Evolutionary conservation across 2,113 vertebrate genomes (phyloP).

Genomic region (Vimba vimba): DNA sequence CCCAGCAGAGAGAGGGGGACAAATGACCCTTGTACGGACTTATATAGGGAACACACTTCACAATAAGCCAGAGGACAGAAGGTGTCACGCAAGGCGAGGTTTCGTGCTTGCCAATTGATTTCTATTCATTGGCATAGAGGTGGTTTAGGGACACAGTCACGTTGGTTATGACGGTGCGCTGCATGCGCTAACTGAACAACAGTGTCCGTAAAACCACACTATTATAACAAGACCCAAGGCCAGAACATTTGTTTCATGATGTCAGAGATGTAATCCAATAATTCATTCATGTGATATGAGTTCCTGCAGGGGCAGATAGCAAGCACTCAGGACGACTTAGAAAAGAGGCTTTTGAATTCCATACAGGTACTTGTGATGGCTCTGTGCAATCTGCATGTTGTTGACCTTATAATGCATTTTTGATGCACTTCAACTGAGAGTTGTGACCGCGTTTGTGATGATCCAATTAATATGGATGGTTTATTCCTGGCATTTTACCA

Average conservation of each 20-base stretch:
- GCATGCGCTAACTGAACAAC: neutral
- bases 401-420: neutral
- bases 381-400: neutral
- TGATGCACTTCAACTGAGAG: neutral
- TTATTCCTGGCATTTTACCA: neutral
- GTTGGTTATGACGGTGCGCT: neutral
- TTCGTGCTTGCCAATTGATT: slow-evolving; percentile 31
- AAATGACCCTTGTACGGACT: neutral
- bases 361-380: neutral
- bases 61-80: neutral
- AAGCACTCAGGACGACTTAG: neutral
- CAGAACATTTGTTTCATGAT: slow-evolving; percentile 48
- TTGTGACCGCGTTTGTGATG: neutral
- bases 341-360: neutral
- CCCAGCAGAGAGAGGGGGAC: slow-evolving; percentile 7
- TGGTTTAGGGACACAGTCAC: slow-evolving; percentile 4
- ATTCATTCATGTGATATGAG: slow-evolving; percentile 35
- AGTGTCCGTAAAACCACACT: neutral
- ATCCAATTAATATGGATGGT: neutral
- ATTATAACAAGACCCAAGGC: slow-evolving; percentile 35
- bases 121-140: neutral
- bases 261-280: slow-evolving; percentile 41
- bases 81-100: slow-evolving; percentile 6
- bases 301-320: slow-evolving; percentile 3
- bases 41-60: slow-evolving; percentile 14